A percentile compares a stretch with the other conserved stretches of the same genome.
phyloP scores from a whole-genome alignment of 2,888 invertebrate species.

The Seladonia tumulorum region DNA sequence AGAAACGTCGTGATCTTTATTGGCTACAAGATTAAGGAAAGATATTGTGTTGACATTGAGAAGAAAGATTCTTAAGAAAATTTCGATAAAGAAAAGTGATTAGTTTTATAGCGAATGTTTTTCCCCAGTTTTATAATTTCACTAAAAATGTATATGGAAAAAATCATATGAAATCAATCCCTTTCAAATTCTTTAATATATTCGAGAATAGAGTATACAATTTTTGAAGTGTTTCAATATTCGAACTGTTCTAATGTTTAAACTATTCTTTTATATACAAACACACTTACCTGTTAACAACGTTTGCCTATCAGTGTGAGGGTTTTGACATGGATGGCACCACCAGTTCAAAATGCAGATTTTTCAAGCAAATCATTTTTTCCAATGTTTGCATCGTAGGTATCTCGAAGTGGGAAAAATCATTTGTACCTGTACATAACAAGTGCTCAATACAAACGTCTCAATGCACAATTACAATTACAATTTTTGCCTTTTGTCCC shows the following conservation, averaged over 20 bases:
- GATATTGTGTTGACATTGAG: neutral
- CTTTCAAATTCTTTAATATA: neutral
- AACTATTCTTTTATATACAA: neutral
- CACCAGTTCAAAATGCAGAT: slow-evolving; percentile 7
- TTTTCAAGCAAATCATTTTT: neutral
- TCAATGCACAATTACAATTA: neutral
- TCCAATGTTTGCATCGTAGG: neutral
- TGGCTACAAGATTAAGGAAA: neutral
- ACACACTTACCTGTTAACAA: neutral
- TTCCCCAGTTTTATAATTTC: neutral
- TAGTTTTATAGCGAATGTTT: no score
- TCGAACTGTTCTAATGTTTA: neutral
- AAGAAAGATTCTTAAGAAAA: neutral
- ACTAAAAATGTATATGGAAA: neutral
- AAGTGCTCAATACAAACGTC: neutral
- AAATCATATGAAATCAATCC: neutral
- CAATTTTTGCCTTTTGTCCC: no score
- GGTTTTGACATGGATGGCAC: neutral
- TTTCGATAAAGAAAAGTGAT: neutral
- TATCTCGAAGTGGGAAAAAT: neutral
- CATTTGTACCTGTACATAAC: neutral
- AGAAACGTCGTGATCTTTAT: neutral
- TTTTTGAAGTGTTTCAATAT: neutral
- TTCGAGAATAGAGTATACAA: neutral
- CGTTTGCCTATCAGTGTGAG: neutral